phyloP scores from a whole-genome alignment of 2,888 invertebrate species.

The Oscheius onirici region DNA sequence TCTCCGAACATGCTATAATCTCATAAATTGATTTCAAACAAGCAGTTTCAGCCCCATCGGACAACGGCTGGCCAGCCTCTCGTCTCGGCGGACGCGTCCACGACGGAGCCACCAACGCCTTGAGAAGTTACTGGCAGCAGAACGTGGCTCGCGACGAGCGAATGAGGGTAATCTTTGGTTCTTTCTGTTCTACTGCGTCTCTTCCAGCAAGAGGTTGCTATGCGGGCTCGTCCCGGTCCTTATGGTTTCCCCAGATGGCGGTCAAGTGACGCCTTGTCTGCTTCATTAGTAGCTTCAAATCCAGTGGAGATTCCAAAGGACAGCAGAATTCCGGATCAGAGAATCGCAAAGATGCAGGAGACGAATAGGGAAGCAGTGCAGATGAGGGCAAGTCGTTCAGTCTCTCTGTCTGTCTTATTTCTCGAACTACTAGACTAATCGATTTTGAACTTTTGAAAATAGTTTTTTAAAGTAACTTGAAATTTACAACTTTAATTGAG shows the following conservation, averaged over 20 bases:
- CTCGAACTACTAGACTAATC: too few relatives aligned
- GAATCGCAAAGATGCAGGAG: constrained; percentile 56
- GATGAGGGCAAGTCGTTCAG: constrained; percentile 40
- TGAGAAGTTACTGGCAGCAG: constrained; percentile 55
- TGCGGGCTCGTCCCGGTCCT: constrained; percentile 39
- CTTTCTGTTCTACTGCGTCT: neutral
- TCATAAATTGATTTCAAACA: too few relatives aligned
- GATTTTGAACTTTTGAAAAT: too few relatives aligned
- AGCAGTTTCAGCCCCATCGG: constrained; percentile 7
- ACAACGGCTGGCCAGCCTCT: constrained; percentile 32
- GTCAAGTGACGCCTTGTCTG: constrained; percentile 65
- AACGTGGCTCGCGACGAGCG: constrained; percentile 49
- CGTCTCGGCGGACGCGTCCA: constrained; percentile 34
- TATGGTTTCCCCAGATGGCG: constrained; percentile 65
- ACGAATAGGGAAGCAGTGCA: constrained; percentile 57
- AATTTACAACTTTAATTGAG: too few relatives aligned
- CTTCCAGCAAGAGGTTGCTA: constrained; percentile 41
- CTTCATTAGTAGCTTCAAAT: constrained; percentile 65
- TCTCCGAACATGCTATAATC: too few relatives aligned
- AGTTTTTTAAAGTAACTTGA: too few relatives aligned
- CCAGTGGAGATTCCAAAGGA: constrained; percentile 59
- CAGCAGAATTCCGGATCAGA: constrained; percentile 57
- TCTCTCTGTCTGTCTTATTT: too few relatives aligned
- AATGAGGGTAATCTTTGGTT: neutral
- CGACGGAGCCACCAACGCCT: constrained; percentile 36